Evolutionary conservation across 2,797 vertebrate species (phyloP).

Genomic region (Sus cebifrons): DNA sequence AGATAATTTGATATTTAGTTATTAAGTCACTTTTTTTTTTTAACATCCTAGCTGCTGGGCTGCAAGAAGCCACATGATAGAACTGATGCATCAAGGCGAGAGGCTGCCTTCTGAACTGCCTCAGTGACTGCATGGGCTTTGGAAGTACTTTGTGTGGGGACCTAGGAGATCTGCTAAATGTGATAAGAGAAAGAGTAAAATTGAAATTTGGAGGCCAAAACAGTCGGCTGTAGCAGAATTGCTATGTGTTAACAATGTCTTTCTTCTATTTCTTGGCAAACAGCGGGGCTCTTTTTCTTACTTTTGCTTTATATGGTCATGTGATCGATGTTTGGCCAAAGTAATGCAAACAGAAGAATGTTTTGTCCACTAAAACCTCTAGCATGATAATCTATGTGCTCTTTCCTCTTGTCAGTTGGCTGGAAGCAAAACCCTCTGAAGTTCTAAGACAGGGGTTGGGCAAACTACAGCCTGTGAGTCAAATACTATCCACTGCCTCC

Average conservation of each 20-base stretch:
- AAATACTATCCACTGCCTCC: neutral
- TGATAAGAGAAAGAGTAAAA: neutral
- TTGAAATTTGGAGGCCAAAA: neutral
- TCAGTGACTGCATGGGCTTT: neutral
- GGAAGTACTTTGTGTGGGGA: neutral
- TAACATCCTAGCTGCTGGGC: neutral
- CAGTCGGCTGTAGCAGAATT: neutral
- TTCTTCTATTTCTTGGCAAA: conserved; percentile 23
- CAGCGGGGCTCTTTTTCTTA: neutral
- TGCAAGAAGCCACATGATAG: neutral
- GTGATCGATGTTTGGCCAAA: neutral
- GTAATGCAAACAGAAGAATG: neutral
- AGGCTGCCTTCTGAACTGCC: neutral
- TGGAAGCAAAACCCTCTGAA: neutral
- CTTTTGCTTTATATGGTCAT: neutral
- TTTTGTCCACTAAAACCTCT: neutral
- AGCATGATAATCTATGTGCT: neutral
- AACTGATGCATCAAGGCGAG: neutral
- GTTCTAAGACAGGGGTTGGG: neutral
- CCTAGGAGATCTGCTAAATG: neutral
- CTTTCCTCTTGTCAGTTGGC: neutral
- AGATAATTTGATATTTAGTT: conserved; percentile 1
- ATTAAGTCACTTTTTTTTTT: neutral
- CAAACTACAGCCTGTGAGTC: neutral
- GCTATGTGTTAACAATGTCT: neutral